Percentiles rank a stretch among this genome's conserved stretches.
These are phyloP conservation scores for Chironomus tentans DNA, from an alignment of 2,888 invertebrate genomes.

Conservation along the genomic window DNA sequence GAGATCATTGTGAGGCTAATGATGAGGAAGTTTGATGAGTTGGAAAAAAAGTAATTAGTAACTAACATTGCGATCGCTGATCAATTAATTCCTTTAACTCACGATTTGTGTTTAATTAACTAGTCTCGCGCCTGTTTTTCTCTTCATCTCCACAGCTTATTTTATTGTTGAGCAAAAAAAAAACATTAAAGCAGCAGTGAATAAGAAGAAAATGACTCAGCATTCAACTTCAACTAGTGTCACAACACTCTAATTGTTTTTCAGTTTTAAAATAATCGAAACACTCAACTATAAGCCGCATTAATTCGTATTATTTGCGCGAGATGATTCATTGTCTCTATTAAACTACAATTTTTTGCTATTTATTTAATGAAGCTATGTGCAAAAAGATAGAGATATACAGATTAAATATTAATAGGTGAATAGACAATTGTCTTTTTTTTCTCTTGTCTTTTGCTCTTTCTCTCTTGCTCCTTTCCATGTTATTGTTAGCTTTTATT, in stretches of 20 bases:
- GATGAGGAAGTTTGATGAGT: conserved; percentile 24
- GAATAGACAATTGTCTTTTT: background rate
- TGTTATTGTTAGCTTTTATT: background rate
- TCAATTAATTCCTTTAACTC: conserved; percentile 21
- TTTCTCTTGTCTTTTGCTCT: too few species aligned
- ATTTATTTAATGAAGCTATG: background rate
- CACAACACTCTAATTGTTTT: conserved; percentile 26
- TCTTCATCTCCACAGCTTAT: background rate
- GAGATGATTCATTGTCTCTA: conserved; percentile 1
- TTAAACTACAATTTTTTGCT: background rate
- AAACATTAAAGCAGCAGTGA: background rate
- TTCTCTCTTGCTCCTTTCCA: too few species aligned
- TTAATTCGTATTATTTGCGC: background rate
- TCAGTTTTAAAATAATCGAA: background rate
- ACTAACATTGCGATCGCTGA: conserved; percentile 4
- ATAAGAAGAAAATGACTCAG: background rate
- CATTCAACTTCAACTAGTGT: background rate
- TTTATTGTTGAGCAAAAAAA: background rate
- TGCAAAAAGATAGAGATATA: background rate
- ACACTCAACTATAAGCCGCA: background rate
- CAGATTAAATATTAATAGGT: background rate
- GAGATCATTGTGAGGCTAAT: background rate
- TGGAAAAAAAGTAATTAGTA: conserved; percentile 24
- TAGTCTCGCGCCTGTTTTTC: background rate
- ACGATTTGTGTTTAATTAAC: conserved; percentile 9